Evolutionary conservation across 2,888 invertebrate genomes (phyloP).

Genomic region (Watsonalla cultraria): DNA sequence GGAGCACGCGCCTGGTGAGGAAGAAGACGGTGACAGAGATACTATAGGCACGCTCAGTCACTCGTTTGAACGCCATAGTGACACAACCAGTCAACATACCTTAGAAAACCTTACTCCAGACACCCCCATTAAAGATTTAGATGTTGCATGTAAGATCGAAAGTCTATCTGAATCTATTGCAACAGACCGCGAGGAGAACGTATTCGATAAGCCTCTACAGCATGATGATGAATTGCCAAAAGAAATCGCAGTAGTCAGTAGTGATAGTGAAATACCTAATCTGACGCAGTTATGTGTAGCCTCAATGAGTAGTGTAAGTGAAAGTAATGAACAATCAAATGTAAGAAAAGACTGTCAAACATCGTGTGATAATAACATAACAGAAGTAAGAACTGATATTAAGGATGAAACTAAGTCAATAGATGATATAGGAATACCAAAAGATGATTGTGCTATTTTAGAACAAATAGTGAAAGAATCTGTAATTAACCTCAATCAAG

Average conservation of each 20-base stretch:
- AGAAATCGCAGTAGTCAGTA: conserved; percentile 48
- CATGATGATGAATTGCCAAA: conserved; percentile 59
- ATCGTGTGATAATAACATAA: conserved; percentile 65
- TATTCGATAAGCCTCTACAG: conserved; percentile 14
- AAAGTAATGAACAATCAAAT: conserved; percentile 54
- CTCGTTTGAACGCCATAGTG: conserved; percentile 68
- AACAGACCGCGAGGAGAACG: conserved; percentile 15
- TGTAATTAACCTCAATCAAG: conserved; percentile 15
- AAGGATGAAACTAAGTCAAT: conserved; percentile 68
- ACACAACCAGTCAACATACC: conserved; percentile 63
- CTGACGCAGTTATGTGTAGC: conserved; percentile 65
- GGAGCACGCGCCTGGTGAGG: conserved; percentile 38
- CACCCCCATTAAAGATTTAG: conserved; percentile 61
- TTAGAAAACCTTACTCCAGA: conserved; percentile 67
- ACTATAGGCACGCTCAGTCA: conserved; percentile 68
- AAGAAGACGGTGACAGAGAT: conserved; percentile 59
- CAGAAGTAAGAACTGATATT: conserved; percentile 56
- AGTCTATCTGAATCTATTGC: conserved; percentile 21
- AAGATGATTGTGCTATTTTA: conserved; percentile 26
- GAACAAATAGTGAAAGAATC: conserved; percentile 32
- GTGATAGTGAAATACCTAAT: conserved; percentile 59
- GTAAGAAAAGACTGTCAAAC: conserved; percentile 66
- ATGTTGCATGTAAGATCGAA: conserved; percentile 32
- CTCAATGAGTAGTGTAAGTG: conserved; percentile 66
- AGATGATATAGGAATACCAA: conserved; percentile 46